Evolutionary conservation across 2,113 vertebrate species (phyloP).

Genomic region (Psilopogon haemacephalus): DNA sequence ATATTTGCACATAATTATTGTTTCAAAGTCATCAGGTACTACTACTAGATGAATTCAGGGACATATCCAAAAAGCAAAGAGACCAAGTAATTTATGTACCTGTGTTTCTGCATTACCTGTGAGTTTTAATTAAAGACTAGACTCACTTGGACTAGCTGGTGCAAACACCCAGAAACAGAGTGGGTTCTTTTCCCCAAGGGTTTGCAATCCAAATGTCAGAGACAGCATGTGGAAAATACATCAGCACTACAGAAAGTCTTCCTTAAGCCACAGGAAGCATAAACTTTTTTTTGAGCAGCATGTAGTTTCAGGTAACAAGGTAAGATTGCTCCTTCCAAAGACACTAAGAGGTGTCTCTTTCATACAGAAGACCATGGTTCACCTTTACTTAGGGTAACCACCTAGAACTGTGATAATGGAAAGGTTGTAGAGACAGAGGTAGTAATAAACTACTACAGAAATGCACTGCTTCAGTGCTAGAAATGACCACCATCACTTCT

Average conservation of each 20-base stretch:
- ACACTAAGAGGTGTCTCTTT: neutral
- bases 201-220: neutral
- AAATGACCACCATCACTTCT: neutral
- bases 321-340: neutral
- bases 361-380: neutral
- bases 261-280: neutral
- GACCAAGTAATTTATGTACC: neutral
- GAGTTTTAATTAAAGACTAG: neutral
- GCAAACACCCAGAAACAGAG: neutral
- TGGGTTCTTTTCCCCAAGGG: neutral
- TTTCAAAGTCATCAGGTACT: neutral
- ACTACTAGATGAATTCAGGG: neutral
- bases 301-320: neutral
- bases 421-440: neutral
- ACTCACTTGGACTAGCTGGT: neutral
- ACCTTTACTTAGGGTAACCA: neutral
- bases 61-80: neutral
- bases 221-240: neutral
- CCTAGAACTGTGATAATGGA: neutral
- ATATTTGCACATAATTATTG: neutral
- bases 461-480: neutral
- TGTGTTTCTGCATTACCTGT: neutral
- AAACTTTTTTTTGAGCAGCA: neutral
- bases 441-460: neutral
- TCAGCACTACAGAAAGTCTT: neutral